Evolutionary conservation across 1,140 invertebrate genomes (phyloP).

Genomic region (Spodoptera frugiperda): DNA sequence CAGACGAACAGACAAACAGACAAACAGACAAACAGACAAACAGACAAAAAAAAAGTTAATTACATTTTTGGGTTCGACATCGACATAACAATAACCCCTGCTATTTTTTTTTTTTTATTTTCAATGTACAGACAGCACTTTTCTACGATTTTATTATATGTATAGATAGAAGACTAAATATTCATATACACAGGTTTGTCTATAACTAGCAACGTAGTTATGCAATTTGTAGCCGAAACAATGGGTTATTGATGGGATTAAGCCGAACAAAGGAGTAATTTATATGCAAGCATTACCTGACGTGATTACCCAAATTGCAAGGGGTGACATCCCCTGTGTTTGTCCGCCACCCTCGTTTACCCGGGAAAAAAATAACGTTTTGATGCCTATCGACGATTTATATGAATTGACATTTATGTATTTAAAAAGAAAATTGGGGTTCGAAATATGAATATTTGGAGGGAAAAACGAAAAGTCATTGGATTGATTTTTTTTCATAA

Average conservation of each 20-base stretch:
- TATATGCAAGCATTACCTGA: constrained; percentile 80
- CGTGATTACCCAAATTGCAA: constrained; percentile 75
- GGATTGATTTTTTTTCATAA: constrained; percentile 38
- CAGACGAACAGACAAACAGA: too few relatives aligned
- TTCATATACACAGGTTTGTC: constrained; percentile 1
- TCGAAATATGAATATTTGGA: constrained; percentile 51
- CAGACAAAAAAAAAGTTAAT: too few relatives aligned
- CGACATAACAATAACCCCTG: too few relatives aligned
- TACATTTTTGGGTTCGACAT: too few relatives aligned
- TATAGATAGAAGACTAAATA: background rate
- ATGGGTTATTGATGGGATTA: constrained; percentile 62
- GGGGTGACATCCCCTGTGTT: constrained; percentile 58
- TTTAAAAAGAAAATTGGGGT: constrained; percentile 55
- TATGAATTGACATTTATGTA: constrained; percentile 57
- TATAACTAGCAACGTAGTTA: constrained; percentile 21
- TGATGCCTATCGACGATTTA: constrained; percentile 62
- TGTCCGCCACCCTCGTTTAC: constrained; percentile 56
- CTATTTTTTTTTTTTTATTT: too few relatives aligned
- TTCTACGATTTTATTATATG: too few relatives aligned
- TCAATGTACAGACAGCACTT: too few relatives aligned
- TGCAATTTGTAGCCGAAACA: constrained; percentile 40
- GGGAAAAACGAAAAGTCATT: constrained; percentile 21
- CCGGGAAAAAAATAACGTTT: constrained; percentile 63
- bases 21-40: too few relatives aligned
- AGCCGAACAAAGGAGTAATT: constrained; percentile 76